These are phyloP conservation scores for Todiramphus chloris DNA, from an alignment of 2,113 vertebrate species.

Conservation along the genomic window DNA sequence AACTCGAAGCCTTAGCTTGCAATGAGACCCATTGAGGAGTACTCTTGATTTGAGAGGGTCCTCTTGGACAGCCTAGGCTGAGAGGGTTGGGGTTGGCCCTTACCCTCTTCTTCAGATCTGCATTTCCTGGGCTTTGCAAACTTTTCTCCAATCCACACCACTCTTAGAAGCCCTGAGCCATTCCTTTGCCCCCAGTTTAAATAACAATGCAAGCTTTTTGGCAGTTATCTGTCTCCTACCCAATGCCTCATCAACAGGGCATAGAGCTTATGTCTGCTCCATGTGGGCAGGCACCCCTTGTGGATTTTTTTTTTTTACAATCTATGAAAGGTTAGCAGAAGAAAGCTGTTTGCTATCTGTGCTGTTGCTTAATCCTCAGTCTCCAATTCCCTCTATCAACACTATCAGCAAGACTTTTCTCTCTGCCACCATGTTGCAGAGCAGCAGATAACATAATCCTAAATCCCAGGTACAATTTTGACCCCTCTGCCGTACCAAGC, in stretches of 20 bases:
- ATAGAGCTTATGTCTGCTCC: constrained; percentile 5
- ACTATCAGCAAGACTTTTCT: constrained; percentile 47
- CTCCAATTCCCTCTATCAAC: constrained; percentile 49
- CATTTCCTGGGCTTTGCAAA: background rate
- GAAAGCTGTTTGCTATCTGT: constrained; percentile 51
- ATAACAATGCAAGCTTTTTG: background rate
- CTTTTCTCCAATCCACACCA: background rate
- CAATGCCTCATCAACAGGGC: background rate
- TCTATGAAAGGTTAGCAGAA: constrained; percentile 35
- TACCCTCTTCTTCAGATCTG: background rate
- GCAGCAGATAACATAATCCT: constrained; percentile 68
- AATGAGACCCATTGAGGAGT: rapidly evolving
- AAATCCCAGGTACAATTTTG: constrained; percentile 63
- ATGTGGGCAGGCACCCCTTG: background rate
- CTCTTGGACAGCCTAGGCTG: background rate
- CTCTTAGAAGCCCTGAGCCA: background rate
- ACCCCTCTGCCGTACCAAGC: background rate
- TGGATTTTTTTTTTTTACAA: background rate
- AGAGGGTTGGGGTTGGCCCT: background rate
- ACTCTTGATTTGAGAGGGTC: background rate
- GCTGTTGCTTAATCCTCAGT: constrained; percentile 52
- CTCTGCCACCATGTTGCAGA: constrained; percentile 63
- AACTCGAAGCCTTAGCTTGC: background rate
- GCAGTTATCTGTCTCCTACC: background rate
- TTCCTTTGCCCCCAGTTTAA: background rate